Evolutionary conservation across 2,888 invertebrate species (phyloP).

Genomic region (Acrobasis repandana): DNA sequence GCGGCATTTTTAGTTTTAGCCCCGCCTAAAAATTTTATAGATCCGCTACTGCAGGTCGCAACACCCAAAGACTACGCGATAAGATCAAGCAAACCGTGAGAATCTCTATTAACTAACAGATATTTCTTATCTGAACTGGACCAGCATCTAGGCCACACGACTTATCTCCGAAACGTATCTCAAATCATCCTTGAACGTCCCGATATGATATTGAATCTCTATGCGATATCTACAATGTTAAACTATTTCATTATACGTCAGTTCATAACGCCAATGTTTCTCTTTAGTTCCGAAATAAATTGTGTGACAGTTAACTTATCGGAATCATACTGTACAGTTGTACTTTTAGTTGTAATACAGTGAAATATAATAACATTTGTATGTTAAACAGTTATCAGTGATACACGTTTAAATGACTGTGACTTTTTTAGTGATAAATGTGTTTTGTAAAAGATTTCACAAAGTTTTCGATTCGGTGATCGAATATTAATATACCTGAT

Average conservation of each 20-base stretch:
- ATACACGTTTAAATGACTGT: not conserved
- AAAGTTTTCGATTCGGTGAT: too few relatives aligned
- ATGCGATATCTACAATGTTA: slow-evolving; percentile 20
- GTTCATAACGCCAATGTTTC: not conserved
- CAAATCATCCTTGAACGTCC: slow-evolving; percentile 43
- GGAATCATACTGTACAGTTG: too few relatives aligned
- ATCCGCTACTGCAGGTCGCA: too few relatives aligned
- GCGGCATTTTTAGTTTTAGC: too few relatives aligned
- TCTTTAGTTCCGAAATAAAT: too few relatives aligned
- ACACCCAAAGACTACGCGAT: not conserved
- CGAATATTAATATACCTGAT: too few relatives aligned
- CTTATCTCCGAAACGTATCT: slow-evolving; percentile 38
- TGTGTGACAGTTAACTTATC: too few relatives aligned
- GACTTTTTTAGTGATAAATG: too few relatives aligned
- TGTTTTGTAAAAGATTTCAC: too few relatives aligned
- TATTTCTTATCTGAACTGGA: not conserved
- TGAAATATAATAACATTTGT: not conserved
- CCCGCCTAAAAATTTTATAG: too few relatives aligned
- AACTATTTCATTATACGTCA: slow-evolving; percentile 11
- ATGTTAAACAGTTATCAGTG: slow-evolving; percentile 2
- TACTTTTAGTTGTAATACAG: not conserved
- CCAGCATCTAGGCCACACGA: slow-evolving; percentile 29
- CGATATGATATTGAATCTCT: slow-evolving; percentile 42
- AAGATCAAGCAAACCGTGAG: slow-evolving; percentile 11
- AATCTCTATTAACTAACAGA: not conserved